A percentile compares a stretch with the other conserved stretches of the same genome.
These are phyloP conservation scores for Takifugu ocellatus DNA, from an alignment of 2,797 vertebrate genomes.

Conservation along the genomic window DNA sequence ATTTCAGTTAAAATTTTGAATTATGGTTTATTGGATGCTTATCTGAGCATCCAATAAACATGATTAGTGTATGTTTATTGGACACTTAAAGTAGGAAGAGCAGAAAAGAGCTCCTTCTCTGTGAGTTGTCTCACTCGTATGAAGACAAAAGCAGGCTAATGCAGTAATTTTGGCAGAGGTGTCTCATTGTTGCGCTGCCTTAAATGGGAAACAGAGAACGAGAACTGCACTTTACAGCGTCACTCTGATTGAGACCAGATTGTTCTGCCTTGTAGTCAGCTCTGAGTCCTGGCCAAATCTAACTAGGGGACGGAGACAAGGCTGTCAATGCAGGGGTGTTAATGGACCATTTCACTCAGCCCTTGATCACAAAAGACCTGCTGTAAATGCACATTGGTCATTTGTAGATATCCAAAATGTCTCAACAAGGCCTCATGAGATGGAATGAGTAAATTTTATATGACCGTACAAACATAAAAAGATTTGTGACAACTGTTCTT, in stretches of 20 bases:
- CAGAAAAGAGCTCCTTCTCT: constrained; percentile 31
- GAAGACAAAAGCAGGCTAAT: constrained; percentile 60
- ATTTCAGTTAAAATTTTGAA: no score
- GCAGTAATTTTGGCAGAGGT: constrained; percentile 64
- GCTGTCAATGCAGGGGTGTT: constrained; percentile 43
- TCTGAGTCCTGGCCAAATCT: constrained; percentile 65
- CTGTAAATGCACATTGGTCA: background rate
- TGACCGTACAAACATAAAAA: background rate
- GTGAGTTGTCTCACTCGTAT: constrained; percentile 59
- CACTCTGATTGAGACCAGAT: constrained; percentile 80
- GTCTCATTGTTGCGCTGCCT: constrained; percentile 70
- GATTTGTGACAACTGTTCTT: background rate
- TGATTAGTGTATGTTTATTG: constrained; percentile 4
- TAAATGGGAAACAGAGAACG: constrained; percentile 78
- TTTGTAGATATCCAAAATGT: background rate
- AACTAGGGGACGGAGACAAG: constrained; percentile 48
- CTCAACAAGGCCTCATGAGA: background rate
- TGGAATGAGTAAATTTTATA: background rate
- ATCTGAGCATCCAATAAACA: background rate
- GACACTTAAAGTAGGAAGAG: constrained; percentile 14
- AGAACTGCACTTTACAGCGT: constrained; percentile 71
- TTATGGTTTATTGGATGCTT: constrained; percentile 7
- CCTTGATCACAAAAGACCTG: constrained; percentile 6
- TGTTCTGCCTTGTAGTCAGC: constrained; percentile 60
- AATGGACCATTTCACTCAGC: constrained; percentile 30